Evolutionary conservation across 2,888 invertebrate species (phyloP), one percentile per base, ranked within the genome.

Genomic region (Mesorhabditis spiculigera): DNA sequence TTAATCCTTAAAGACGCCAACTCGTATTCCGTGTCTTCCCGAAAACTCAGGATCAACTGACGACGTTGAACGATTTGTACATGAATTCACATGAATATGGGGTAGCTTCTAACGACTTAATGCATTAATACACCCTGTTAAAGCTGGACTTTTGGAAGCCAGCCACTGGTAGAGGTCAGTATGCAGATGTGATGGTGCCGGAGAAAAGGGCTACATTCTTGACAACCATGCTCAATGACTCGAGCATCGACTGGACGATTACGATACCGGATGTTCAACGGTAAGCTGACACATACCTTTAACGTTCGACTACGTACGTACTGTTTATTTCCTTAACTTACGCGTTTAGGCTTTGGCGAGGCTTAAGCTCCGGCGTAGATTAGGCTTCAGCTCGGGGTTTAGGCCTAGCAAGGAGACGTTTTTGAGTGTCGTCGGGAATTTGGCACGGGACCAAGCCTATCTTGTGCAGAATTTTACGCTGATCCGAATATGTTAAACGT

Each of bases 141-240:
- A 70, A 85, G 83, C 72, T 85, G 13, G 85, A 85, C 68, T 85
- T 85, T 75, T 85, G 85, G 85, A 82, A 84, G 66, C 80, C 79
- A 6, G 85, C 86, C 1, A 80, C 80, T 6, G 75, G 72, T 63
- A 71, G 85, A 4, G 79, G 79, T 8, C 75, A 77, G 41, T 73
- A 78, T 43, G 83, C 80, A 0, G 93, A 93, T 83, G 87, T 93
- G 4, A 89, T 93, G 66, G 90, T 93, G 10, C 90, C 92, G 0
- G 91, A 92, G 2, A 90, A 90, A 72, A 88, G 84, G 4, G 90
- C 77, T 16, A 68, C 71, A 6, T 72, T 90, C 69, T 87, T 91
- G 4, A 90, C 90, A 80, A 89, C 89, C 62, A 89, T 89, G 81
- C 87, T 92, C 16, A 68, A 67, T 8, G 61, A 65, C n/a, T 62